Evolutionary conservation across 37 sponge, comb jelly and placozoan species (phyloP).

Genomic region (Aplysina aerophoba): DNA sequence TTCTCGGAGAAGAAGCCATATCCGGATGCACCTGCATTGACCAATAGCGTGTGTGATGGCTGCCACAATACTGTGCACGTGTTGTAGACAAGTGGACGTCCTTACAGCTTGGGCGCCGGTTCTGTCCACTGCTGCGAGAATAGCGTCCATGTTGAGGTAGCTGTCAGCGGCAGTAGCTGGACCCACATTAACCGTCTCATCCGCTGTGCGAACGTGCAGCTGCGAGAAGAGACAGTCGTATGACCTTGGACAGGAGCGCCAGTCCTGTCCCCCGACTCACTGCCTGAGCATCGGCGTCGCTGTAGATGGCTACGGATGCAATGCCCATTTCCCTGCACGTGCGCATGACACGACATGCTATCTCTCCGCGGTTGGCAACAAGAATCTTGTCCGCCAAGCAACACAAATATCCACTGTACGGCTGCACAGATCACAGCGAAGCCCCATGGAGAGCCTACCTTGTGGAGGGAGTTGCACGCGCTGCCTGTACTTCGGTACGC

Average conservation of each 20-base stretch:
- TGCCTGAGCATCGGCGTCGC: conserved; percentile 92
- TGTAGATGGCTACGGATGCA: conserved; percentile 92
- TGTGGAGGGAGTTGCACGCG: no score
- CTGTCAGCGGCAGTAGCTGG: conserved; percentile 86
- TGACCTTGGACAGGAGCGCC: no score
- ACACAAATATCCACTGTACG: no score
- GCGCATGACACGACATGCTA: conserved; percentile 94
- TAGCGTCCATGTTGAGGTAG: conserved; percentile 96
- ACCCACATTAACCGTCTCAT: conserved; percentile 94
- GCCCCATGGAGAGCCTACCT: no score
- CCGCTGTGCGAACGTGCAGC: conserved; percentile 94
- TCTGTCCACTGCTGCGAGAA: conserved; percentile 72
- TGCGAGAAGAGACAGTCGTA: conserved; percentile 11
- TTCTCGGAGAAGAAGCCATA: conserved; percentile 85
- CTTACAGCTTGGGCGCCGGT: conserved; percentile 96
- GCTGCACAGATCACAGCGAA: no score
- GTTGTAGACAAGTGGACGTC: no score
- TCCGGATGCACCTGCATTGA: conserved; percentile 89
- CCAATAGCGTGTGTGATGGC: neutral
- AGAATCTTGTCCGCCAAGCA: conserved; percentile 94
- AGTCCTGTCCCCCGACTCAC: conserved; percentile 44
- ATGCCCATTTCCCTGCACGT: conserved; percentile 96
- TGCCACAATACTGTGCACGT: neutral
- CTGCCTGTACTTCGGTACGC: no score
- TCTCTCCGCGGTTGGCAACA: conserved; percentile 97